phyloP scores from a whole-genome alignment of 1,140 invertebrate genomes.

The Proales similis region DNA sequence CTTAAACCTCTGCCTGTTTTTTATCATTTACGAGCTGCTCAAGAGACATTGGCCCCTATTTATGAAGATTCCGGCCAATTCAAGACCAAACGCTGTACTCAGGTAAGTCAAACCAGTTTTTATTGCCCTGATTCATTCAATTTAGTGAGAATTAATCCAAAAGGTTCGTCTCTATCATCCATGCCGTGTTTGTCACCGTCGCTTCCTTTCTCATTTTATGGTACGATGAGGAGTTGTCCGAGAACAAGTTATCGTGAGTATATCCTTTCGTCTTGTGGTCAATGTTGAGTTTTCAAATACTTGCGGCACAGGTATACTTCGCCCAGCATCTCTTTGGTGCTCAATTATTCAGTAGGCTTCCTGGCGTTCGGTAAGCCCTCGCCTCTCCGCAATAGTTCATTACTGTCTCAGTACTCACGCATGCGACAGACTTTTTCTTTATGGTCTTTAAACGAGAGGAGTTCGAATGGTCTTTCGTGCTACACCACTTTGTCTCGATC shows the following conservation, averaged over 20 bases:
- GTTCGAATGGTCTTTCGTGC: conserved; percentile 24
- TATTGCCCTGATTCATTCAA: neutral
- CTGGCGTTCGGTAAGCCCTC: conserved; percentile 25
- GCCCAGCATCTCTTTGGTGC: conserved; percentile 25
- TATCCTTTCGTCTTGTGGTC: neutral
- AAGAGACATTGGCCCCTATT: conserved; percentile 18
- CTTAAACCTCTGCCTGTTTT: conserved; percentile 26
- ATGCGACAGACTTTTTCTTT: conserved; percentile 8
- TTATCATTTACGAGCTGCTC: conserved; percentile 10
- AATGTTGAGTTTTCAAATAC: conserved; percentile 12
- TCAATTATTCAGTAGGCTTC: conserved; percentile 33
- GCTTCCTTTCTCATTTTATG: conserved; percentile 6
- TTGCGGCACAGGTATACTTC: conserved; percentile 4
- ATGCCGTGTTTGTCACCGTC: conserved; percentile 6
- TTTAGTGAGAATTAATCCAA: neutral
- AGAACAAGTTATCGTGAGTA: conserved; percentile 29
- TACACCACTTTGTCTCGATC: conserved; percentile 34
- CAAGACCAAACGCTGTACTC: conserved; percentile 3
- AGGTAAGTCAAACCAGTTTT: conserved; percentile 16
- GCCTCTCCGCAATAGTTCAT: neutral
- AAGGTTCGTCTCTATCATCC: conserved; percentile 22
- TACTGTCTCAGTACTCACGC: neutral
- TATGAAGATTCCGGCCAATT: neutral
- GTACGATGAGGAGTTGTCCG: conserved; percentile 8
- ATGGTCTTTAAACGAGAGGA: conserved; percentile 24